Conservation (phyloP, 2,797 vertebrate species). For the Antrozous pallidus region DNA sequence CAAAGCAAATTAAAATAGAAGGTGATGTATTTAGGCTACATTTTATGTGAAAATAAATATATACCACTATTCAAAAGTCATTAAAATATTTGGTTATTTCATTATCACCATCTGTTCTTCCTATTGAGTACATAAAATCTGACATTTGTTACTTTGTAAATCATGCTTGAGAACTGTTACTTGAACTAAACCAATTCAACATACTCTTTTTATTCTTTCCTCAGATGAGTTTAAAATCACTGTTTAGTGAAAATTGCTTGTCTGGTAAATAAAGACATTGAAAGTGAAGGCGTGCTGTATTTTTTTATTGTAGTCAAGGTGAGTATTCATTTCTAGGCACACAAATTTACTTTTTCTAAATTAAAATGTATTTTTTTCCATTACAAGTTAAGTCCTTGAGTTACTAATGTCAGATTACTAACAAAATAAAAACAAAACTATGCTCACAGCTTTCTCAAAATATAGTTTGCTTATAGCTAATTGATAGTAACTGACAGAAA, state of each 20-base stretch:
- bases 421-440: slow-evolving; percentile 4
- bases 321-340: neutral
- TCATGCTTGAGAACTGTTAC: neutral
- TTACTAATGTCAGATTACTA: neutral
- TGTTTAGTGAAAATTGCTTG: neutral
- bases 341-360: slow-evolving; percentile 12
- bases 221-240: neutral
- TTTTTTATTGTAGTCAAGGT: slow-evolving; percentile 19
- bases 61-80: neutral
- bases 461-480: slow-evolving; percentile 66
- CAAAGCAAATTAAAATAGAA: neutral
- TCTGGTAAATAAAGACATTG: neutral
- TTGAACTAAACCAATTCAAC: neutral
- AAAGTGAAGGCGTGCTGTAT: neutral
- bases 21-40: neutral
- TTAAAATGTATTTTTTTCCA: neutral
- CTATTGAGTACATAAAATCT: neutral
- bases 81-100: neutral
- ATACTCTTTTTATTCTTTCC: neutral
- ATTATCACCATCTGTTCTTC: neutral
- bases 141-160: neutral
- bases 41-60: neutral
- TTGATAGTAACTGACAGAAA: slow-evolving; percentile 71
- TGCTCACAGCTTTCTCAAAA: neutral
- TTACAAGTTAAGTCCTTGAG: neutral